phyloP scores from a whole-genome alignment of 2,888 invertebrate genomes.

The Fragum sueziense region DNA sequence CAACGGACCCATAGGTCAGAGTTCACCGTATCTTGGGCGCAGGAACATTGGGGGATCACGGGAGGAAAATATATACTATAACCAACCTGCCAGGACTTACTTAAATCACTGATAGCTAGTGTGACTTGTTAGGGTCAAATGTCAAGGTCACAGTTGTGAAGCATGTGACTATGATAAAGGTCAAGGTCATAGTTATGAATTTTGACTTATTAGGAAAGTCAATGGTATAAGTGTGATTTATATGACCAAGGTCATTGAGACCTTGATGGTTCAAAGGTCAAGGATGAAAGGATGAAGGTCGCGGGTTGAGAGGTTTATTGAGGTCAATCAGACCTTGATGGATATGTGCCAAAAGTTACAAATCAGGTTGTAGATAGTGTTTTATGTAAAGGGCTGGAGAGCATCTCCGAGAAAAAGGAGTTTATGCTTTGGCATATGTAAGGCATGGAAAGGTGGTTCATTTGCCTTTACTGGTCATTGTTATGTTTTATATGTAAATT shows the following conservation, averaged over 20 bases:
- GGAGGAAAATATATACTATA: slow-evolving; percentile 63
- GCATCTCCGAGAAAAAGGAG: neutral
- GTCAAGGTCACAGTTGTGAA: neutral
- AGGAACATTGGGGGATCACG: slow-evolving; percentile 63
- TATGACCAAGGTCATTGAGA: too few relatives aligned
- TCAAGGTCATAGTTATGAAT: too few relatives aligned
- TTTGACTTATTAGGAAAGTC: too few relatives aligned
- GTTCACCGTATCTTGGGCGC: slow-evolving; percentile 77
- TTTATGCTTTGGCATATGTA: neutral
- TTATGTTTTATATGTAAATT: neutral
- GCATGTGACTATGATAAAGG: too few relatives aligned
- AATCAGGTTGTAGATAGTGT: neutral
- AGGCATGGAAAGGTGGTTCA: neutral
- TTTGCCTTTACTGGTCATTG: neutral
- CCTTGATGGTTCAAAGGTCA: too few relatives aligned
- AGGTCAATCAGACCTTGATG: neutral
- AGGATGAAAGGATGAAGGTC: neutral
- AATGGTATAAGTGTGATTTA: too few relatives aligned
- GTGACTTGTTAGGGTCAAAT: neutral
- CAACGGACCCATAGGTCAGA: slow-evolving; percentile 79
- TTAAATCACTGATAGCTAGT: slow-evolving; percentile 48
- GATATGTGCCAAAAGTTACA: slow-evolving; percentile 15
- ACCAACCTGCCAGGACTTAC: slow-evolving; percentile 54
- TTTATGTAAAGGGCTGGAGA: neutral
- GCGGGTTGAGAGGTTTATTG: neutral